phyloP scores from a whole-genome alignment of 2,797 vertebrate species.

The Manis javanica region DNA sequence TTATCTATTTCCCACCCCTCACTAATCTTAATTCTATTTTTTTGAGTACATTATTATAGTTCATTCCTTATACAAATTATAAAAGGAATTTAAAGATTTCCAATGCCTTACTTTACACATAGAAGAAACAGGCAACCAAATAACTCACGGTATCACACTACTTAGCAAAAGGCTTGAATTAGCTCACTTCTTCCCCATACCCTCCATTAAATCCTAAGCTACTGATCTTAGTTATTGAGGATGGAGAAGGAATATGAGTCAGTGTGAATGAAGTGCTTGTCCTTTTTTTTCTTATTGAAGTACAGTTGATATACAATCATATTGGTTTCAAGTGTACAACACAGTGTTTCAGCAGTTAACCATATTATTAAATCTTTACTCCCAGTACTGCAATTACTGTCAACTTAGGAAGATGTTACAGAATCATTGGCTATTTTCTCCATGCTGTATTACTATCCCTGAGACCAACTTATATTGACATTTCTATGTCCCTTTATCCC shows the following conservation, averaged over 20 bases:
- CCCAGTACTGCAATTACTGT: no score
- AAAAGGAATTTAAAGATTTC: neutral
- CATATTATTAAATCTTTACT: no score
- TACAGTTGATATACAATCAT: no score
- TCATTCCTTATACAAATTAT: neutral
- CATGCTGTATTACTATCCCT: no score
- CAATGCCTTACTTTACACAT: neutral
- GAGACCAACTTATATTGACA: no score
- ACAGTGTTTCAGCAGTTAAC: no score
- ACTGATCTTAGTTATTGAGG: neutral
- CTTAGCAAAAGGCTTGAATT: neutral
- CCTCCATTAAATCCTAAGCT: neutral
- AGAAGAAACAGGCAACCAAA: neutral
- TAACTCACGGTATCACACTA: neutral
- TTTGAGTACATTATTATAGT: neutral
- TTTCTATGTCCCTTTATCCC: no score
- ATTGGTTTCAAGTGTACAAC: no score
- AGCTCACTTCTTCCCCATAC: neutral
- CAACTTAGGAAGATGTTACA: no score
- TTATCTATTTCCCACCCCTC: neutral
- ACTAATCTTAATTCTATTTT: neutral
- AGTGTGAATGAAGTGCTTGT: neutral
- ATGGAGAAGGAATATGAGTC: neutral
- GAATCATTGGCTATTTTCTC: no score
- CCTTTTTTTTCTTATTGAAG: neutral